Evolutionary conservation across 2,797 vertebrate genomes (phyloP).

Genomic region (Jordanella pulchra): DNA sequence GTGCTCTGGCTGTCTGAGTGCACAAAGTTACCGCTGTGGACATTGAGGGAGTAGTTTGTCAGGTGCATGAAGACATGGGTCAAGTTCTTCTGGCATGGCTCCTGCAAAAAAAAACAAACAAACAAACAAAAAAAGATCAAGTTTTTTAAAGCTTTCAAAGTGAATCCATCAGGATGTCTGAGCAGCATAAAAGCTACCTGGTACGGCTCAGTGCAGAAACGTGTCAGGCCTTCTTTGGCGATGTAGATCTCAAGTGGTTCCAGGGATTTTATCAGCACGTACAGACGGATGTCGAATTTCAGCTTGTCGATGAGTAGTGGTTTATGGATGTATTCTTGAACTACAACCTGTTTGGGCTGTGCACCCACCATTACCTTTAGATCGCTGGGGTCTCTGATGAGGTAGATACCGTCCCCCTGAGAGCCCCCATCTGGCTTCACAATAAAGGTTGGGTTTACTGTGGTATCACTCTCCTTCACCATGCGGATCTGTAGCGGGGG

Average conservation of each 20-base stretch:
- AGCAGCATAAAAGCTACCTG: constrained; percentile 75
- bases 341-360: constrained; percentile 87
- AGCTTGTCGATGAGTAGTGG: constrained; percentile 96
- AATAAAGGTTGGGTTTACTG: constrained; percentile 91
- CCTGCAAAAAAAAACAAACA: constrained; percentile 59
- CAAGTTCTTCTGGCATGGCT: constrained; percentile 91
- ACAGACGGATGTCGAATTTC: constrained; percentile 97
- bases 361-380: constrained; percentile 80
- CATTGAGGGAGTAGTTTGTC: constrained; percentile 96
- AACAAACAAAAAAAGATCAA: not conserved
- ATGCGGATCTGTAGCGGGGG: constrained; percentile 80
- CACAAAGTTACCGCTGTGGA: constrained; percentile 93
- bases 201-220: constrained; percentile 97
- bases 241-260: constrained; percentile 96
- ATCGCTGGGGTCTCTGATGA: constrained; percentile 92
- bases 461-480: constrained; percentile 84
- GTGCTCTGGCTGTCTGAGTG: constrained; percentile 92
- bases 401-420: constrained; percentile 98
- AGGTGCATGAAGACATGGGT: constrained; percentile 97
- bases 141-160: too few species aligned
- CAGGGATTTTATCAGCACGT: constrained; percentile 92
- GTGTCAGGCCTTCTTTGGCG: constrained; percentile 94
- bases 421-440: constrained; percentile 96
- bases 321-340: constrained; percentile 95
- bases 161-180: not conserved